These are phyloP conservation scores for Charanyca ferruginea DNA, from an alignment of 2,888 invertebrate genomes.

Conservation along the genomic window DNA sequence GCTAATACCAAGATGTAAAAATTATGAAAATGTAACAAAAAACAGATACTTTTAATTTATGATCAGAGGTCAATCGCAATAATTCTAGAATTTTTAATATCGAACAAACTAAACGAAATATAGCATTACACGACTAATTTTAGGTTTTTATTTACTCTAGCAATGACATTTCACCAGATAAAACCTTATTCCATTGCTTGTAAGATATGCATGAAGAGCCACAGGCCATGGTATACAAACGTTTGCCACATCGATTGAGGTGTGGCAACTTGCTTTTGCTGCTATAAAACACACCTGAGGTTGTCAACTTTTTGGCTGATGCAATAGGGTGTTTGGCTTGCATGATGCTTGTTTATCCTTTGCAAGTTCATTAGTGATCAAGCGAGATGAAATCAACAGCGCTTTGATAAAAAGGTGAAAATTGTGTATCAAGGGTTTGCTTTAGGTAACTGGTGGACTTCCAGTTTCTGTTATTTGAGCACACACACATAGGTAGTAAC, in stretches of 20 bases:
- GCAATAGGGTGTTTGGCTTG: slow-evolving; percentile 83
- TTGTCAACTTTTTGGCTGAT: slow-evolving; percentile 85
- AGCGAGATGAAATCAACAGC: slow-evolving; percentile 70
- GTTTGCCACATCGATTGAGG: slow-evolving; percentile 68
- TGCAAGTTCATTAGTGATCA: slow-evolving; percentile 59
- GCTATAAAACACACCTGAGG: slow-evolving; percentile 76
- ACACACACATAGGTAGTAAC: slow-evolving; percentile 39
- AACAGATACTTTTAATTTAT: slow-evolving; percentile 7
- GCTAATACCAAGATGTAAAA: not conserved
- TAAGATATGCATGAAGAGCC: slow-evolving; percentile 50
- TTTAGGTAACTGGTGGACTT: slow-evolving; percentile 57
- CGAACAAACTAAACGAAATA: slow-evolving; percentile 5
- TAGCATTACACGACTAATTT: slow-evolving; percentile 13
- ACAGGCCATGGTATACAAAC: slow-evolving; percentile 61
- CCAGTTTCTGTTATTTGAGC: slow-evolving; percentile 58
- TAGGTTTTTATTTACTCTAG: slow-evolving; percentile 41
- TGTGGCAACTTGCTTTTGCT: slow-evolving; percentile 75
- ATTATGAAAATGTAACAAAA: slow-evolving; percentile 1
- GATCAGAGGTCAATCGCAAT: slow-evolving; percentile 1
- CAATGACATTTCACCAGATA: slow-evolving; percentile 59
- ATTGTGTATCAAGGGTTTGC: slow-evolving; percentile 57
- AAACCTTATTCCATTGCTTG: slow-evolving; percentile 30
- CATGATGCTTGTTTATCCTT: slow-evolving; percentile 79
- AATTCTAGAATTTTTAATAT: slow-evolving; percentile 1
- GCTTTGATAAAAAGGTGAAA: slow-evolving; percentile 69